These are phyloP conservation scores for Leistus spinibarbis DNA, from an alignment of 2,888 invertebrate species.

Conservation along the genomic window DNA sequence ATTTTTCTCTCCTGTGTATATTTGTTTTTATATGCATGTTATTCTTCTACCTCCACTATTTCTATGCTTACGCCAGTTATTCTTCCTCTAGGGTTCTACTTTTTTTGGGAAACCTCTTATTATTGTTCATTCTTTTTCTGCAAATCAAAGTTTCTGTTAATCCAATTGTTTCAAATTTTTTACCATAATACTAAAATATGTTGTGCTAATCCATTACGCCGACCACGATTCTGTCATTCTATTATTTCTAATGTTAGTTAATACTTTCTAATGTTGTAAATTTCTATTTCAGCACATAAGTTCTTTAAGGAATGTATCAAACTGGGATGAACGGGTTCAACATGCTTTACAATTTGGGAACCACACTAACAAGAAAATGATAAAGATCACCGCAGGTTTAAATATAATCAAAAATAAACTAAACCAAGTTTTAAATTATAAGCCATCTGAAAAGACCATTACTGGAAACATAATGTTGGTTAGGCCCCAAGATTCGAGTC, in stretches of 20 bases:
- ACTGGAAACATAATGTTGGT: background rate
- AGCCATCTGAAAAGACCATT: background rate
- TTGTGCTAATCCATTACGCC: too few species aligned
- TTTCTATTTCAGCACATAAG: background rate
- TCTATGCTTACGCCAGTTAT: too few species aligned
- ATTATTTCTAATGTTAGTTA: background rate
- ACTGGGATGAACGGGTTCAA: background rate
- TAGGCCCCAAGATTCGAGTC: background rate
- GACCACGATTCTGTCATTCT: too few species aligned
- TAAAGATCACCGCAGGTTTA: background rate
- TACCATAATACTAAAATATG: too few species aligned
- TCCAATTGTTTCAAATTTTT: too few species aligned
- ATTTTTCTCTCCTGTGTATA: too few species aligned
- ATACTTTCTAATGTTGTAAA: background rate
- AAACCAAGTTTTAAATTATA: background rate
- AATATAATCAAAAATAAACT: slow-evolving; percentile 2
- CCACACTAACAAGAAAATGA: background rate
- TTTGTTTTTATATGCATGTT: too few species aligned
- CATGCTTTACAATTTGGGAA: background rate
- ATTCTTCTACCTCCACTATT: too few species aligned
- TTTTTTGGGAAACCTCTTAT: too few species aligned
- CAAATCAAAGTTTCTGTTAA: too few species aligned
- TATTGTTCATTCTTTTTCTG: too few species aligned
- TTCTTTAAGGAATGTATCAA: background rate
- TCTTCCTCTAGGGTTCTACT: too few species aligned